Evolutionary conservation across 2,797 vertebrate genomes (phyloP).

Genomic region (Xenentodon cancila): DNA sequence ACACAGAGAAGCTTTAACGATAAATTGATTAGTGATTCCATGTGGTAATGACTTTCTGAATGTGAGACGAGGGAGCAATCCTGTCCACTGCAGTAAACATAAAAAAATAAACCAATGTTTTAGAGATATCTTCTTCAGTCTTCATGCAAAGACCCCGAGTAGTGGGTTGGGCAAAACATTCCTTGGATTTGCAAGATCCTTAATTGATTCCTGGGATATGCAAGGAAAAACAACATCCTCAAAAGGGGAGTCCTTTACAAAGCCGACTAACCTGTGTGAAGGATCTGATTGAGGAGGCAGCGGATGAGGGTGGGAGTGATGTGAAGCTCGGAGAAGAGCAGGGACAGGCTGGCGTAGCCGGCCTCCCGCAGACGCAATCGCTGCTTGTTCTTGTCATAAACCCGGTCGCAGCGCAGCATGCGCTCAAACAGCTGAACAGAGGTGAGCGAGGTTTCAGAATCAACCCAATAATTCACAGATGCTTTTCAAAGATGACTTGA

Average conservation of each 20-base stretch:
- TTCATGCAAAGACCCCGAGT: no score
- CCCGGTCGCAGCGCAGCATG: slow-evolving; percentile 95
- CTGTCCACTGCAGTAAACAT: no score
- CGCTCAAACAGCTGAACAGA: slow-evolving; percentile 88
- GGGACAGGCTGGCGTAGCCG: slow-evolving; percentile 91
- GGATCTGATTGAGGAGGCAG: slow-evolving; percentile 92
- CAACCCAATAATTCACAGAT: no score
- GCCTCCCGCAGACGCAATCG: slow-evolving; percentile 92
- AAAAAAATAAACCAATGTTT: slow-evolving; percentile 60
- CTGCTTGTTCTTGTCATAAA: slow-evolving; percentile 95
- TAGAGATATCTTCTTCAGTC: no score
- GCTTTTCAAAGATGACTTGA: no score
- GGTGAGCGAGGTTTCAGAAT: no score
- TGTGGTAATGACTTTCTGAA: neutral
- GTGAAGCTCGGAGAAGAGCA: slow-evolving; percentile 89
- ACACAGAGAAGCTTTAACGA: slow-evolving; percentile 8
- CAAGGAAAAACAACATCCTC: no score
- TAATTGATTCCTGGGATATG: no score
- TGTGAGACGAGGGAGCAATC: no score
- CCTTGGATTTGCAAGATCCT: no score
- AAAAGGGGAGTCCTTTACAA: no score
- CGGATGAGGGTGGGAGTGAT: slow-evolving; percentile 89
- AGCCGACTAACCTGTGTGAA: slow-evolving; percentile 86
- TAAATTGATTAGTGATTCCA: neutral
- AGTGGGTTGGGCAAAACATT: no score